These are phyloP conservation scores for Mesembrinibis cayennensis DNA, from an alignment of 2,113 vertebrate species.

Conservation along the genomic window DNA sequence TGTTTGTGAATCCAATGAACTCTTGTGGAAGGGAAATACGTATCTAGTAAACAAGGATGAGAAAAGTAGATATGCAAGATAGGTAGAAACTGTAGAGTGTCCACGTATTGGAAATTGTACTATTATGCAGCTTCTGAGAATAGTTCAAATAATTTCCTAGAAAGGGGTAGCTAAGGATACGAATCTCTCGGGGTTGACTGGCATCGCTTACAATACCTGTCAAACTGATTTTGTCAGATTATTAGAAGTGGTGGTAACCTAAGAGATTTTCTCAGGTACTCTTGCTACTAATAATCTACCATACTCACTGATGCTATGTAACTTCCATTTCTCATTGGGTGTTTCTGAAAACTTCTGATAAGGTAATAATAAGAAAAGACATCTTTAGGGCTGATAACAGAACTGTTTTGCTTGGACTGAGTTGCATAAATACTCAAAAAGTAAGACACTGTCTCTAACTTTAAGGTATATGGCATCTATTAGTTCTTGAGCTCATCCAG, in stretches of 20 bases:
- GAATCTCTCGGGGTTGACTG: neutral
- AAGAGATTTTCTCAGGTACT: neutral
- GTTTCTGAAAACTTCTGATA: neutral
- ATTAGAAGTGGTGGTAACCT: neutral
- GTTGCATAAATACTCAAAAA: neutral
- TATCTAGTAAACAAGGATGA: neutral
- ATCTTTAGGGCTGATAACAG: neutral
- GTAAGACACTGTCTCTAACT: neutral
- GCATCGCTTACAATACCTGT: neutral
- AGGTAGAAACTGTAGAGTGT: neutral
- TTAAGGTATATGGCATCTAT: neutral
- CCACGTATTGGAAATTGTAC: neutral
- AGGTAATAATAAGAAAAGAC: neutral
- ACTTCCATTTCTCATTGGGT: neutral
- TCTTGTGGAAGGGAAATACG: neutral
- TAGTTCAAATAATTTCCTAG: neutral
- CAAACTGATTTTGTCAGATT: neutral
- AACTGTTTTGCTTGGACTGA: neutral
- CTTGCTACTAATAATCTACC: neutral
- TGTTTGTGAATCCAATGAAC: neutral
- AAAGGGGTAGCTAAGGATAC: neutral
- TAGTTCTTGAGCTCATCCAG: neutral
- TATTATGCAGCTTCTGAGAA: neutral
- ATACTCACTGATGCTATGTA: neutral
- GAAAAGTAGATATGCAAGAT: neutral